Evolutionary conservation across 2,797 vertebrate genomes (phyloP), one percentile per base, ranked within the genome.

Genomic region (Sparidentex hasta): DNA sequence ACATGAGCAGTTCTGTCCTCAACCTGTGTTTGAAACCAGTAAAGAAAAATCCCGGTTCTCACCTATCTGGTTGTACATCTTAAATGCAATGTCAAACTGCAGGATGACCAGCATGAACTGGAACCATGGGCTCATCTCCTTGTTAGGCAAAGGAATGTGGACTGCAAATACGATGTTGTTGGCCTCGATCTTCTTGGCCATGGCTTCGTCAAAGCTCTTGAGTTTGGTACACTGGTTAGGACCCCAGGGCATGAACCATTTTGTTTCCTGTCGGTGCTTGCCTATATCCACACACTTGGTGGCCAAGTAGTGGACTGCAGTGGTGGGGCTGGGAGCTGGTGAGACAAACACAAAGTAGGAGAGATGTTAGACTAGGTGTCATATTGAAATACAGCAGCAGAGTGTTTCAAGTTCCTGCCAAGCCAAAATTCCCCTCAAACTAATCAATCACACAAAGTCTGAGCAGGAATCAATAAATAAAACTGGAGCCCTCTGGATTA

Each of bases 81-180:
- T 98, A 87, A 97, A 99, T 0, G 96, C 96, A 0, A 99, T 98
- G 91, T 99, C 97, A 79, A 99, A 95, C 83, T 99, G 97, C 85
- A 99, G 92, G 92, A 99, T 95, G 85, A 99, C 95, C 13, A 99
- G 92, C 95, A 99, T 98, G 82, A 99, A 99, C 89, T 99, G 98
- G 94, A 99, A 99, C 98, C 98, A 99, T 69, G 98, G 95, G 81
- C 96, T 99, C 98, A 99, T 99, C 95, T 99, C 97, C 87, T 95
- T 97, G 78, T 81, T 65, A 13, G 93, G 95, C 71, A 95, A 92
- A 0, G 98, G 98, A 57, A 99, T 94, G 83, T 99, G 98, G 61
- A 97, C 95, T 0, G 97, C 94, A 63, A 99, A 99, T 12, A 99
- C 98, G 1, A 99, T 99, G 83, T 98, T 96, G 21, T 98, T 98